Evolutionary conservation across 2,888 invertebrate genomes (phyloP).

Genomic region (Orthosia gothica): DNA sequence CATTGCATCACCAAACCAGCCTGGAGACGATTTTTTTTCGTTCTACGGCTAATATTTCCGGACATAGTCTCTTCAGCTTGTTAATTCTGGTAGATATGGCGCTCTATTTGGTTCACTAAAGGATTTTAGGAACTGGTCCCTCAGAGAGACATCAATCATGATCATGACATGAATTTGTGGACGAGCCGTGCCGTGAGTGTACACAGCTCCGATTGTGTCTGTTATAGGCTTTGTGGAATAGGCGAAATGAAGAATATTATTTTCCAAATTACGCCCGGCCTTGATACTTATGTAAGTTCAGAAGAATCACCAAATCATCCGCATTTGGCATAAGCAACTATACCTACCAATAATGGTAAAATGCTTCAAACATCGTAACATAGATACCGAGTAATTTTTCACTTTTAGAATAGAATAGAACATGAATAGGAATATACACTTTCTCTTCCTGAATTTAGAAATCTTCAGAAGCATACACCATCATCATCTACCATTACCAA

Average conservation of each 20-base stretch:
- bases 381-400: background rate
- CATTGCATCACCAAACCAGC: no score
- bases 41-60: background rate
- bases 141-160: background rate
- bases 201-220: background rate
- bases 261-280: background rate
- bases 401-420: background rate
- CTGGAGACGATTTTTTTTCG: no score
- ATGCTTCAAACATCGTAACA: background rate
- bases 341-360: slow-evolving; percentile 23
- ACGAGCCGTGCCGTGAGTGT: background rate
- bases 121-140: background rate
- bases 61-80: background rate
- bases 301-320: slow-evolving; percentile 6
- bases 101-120: background rate
- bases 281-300: no score
- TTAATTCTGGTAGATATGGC: background rate
- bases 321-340: background rate
- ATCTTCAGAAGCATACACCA: background rate
- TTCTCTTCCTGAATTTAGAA: background rate
- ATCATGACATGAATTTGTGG: background rate
- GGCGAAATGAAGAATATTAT: background rate
- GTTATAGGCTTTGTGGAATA: background rate
- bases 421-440: background rate
- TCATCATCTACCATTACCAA: no score